Conservation (phyloP, 2,888 invertebrate genomes). For the Xestia rhomboidea region DNA sequence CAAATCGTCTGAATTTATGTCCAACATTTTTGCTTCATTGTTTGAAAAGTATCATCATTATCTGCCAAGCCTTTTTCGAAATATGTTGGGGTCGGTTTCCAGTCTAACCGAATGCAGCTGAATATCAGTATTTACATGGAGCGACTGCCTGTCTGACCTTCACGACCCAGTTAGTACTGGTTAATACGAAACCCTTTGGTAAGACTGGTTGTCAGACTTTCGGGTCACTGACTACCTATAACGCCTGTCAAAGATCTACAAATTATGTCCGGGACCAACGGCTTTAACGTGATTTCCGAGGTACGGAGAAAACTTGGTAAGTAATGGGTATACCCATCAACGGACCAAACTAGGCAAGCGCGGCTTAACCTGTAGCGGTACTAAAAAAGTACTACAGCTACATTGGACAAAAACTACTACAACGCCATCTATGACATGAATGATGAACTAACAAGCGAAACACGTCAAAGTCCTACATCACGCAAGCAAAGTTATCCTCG, state of each 20-base stretch:
- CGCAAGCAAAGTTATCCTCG: no score
- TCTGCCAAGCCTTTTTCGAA: no score
- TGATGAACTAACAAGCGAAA: no score
- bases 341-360: neutral
- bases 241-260: neutral
- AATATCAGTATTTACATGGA: neutral
- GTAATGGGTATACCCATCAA: neutral
- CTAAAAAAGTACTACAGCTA: no score
- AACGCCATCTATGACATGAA: no score
- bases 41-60: neutral
- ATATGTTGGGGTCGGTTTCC: neutral
- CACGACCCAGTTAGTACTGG: neutral
- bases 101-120: neutral
- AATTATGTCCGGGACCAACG: neutral
- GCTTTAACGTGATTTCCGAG: neutral
- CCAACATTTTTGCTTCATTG: neutral
- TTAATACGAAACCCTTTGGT: neutral
- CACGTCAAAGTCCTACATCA: no score
- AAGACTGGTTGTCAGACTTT: neutral
- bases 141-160: neutral
- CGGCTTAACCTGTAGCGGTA: no score
- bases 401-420: no score
- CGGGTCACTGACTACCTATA: neutral
- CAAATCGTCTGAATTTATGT: neutral
- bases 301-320: neutral